phyloP scores from a whole-genome alignment of 2,888 invertebrate genomes.

The Pyralis farinalis region DNA sequence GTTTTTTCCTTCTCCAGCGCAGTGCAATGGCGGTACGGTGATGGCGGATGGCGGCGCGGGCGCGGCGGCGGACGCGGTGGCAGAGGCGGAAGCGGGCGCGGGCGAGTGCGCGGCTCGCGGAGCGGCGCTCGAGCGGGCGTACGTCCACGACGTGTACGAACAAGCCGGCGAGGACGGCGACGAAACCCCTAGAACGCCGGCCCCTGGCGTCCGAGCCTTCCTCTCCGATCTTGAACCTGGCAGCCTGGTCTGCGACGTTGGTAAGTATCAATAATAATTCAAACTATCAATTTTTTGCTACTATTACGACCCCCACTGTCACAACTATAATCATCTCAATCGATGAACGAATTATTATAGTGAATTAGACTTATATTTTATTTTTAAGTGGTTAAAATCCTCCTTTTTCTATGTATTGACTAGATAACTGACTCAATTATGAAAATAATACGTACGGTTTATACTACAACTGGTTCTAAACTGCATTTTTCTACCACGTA shows the following conservation, averaged over 20 bases:
- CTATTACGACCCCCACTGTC: no score
- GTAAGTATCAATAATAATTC: conserved; percentile 81
- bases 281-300: no score
- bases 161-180: conserved; percentile 87
- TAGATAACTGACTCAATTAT: no score
- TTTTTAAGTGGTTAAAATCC: no score
- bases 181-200: conserved; percentile 51
- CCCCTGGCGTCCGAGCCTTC: conserved; percentile 91
- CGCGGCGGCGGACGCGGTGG: conserved; percentile 32
- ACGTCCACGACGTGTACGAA: conserved; percentile 98
- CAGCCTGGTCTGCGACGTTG: conserved; percentile 96
- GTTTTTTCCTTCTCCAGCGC: conserved; percentile 41
- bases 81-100: conserved; percentile 28
- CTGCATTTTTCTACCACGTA: no score
- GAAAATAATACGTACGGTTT: no score
- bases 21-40: conserved; percentile 70
- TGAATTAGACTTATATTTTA: no score
- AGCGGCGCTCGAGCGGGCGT: conserved; percentile 82
- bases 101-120: conserved; percentile 55
- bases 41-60: conserved; percentile 68
- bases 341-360: no score
- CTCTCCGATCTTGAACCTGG: conserved; percentile 93
- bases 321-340: no score
- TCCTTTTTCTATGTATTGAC: no score
- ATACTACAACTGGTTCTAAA: no score